Conservation (phyloP, 2,113 vertebrate genomes). For the Otis tarda region DNA sequence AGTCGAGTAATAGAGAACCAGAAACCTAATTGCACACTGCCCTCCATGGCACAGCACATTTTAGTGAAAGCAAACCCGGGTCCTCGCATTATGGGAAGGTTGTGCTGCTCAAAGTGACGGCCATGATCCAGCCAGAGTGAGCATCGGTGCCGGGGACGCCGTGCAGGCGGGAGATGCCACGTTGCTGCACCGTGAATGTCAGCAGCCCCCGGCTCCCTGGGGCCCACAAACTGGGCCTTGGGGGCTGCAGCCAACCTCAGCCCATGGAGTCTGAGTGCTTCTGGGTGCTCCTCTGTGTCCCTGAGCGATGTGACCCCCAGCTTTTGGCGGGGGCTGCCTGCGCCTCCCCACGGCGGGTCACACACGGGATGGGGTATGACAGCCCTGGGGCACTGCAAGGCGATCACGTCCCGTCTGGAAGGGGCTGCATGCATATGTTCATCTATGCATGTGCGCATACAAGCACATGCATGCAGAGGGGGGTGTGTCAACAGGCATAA, state of each 20-base stretch:
- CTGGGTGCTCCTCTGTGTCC: not conserved
- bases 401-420: rapidly evolving
- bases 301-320: rapidly evolving
- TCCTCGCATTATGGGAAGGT: rapidly evolving
- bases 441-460: rapidly evolving
- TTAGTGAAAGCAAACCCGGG: not conserved
- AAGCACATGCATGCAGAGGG: rapidly evolving
- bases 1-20: not conserved
- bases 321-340: not conserved
- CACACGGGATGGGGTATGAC: rapidly evolving
- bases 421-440: not conserved
- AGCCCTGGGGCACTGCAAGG: not conserved
- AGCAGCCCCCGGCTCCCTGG: not conserved
- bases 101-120: rapidly evolving
- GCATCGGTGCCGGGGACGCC: rapidly evolving
- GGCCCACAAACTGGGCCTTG: rapidly evolving
- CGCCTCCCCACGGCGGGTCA: rapidly evolving
- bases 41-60: not conserved
- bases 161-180: not conserved
- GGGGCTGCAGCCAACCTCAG: not conserved
- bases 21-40: not conserved
- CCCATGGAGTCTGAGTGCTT: rapidly evolving
- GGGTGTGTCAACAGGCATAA: rapidly evolving
- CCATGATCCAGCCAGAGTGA: not conserved
- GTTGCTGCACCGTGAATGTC: rapidly evolving